These are phyloP conservation scores for Bombus consobrinus DNA, from an alignment of 1,140 invertebrate species.

Conservation along the genomic window DNA sequence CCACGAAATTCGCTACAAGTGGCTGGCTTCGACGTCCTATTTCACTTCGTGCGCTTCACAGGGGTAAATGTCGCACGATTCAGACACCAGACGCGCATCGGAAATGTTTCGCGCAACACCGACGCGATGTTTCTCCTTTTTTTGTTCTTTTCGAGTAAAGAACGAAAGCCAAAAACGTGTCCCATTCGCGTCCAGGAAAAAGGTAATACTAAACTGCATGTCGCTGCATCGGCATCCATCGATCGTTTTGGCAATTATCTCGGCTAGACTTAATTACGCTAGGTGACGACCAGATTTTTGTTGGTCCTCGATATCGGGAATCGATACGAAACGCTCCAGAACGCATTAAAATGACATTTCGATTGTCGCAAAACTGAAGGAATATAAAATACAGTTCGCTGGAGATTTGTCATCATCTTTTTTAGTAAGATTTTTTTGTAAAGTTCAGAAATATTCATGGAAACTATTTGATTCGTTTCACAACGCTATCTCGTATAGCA, in stretches of 20 bases:
- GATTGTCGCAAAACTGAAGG: neutral
- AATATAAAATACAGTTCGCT: too few relatives aligned
- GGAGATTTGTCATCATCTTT: too few relatives aligned
- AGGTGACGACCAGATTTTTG: constrained; percentile 1
- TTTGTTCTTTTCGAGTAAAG: neutral
- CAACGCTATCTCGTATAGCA: too few relatives aligned
- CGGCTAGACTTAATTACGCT: constrained; percentile 27
- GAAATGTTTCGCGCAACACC: neutral
- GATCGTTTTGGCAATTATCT: constrained; percentile 38
- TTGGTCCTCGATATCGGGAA: constrained; percentile 12
- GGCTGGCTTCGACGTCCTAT: constrained; percentile 17
- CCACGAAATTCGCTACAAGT: constrained; percentile 7
- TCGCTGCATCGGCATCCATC: neutral
- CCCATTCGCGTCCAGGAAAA: too few relatives aligned
- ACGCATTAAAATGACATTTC: neutral
- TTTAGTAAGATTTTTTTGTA: too few relatives aligned
- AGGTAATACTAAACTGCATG: neutral
- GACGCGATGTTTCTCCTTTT: neutral
- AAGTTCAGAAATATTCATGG: too few relatives aligned
- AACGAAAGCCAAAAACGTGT: neutral
- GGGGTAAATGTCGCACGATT: neutral
- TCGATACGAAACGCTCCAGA: neutral
- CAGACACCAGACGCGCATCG: neutral
- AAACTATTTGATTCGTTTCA: too few relatives aligned
- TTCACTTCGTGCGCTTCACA: neutral